Percentiles rank a stretch among this genome's conserved stretches.
Conservation (phyloP, 2,113 vertebrate genomes). For the Callorhinus ursinus region DNA sequence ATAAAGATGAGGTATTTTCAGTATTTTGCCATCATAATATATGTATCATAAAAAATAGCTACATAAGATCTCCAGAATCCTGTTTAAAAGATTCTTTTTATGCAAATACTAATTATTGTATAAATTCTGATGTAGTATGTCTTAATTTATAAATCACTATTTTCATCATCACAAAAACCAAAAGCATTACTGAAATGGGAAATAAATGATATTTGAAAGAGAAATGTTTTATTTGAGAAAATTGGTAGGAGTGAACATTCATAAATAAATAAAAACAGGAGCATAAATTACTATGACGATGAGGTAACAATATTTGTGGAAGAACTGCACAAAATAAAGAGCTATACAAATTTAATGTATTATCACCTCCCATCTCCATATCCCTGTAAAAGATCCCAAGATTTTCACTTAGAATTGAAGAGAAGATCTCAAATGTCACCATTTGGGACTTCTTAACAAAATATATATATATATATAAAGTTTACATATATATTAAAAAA, state of each 20-base stretch:
- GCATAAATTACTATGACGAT: not conserved
- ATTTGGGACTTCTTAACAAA: not conserved
- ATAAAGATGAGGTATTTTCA: not conserved
- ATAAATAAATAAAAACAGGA: not conserved
- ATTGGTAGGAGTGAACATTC: not conserved
- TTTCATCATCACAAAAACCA: constrained; percentile 10
- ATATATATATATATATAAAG: not conserved
- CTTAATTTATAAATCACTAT: constrained; percentile 38
- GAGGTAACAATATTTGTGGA: not conserved
- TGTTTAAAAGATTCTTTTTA: not conserved
- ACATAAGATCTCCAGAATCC: not conserved
- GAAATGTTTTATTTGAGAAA: constrained; percentile 26
- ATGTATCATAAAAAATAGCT: not conserved
- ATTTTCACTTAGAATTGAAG: not conserved
- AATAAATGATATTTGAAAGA: constrained; percentile 12
- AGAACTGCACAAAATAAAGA: constrained; percentile 48
- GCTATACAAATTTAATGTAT: constrained; percentile 1
- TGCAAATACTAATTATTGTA: not conserved
- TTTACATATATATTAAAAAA: no score
- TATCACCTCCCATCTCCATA: not conserved
- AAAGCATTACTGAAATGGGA: not conserved
- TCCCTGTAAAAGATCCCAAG: not conserved
- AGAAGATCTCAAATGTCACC: not conserved
- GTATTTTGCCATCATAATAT: not conserved
- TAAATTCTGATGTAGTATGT: not conserved